Conservation (phyloP, 2,888 invertebrate genomes). For the Capitulum mitella region DNA sequence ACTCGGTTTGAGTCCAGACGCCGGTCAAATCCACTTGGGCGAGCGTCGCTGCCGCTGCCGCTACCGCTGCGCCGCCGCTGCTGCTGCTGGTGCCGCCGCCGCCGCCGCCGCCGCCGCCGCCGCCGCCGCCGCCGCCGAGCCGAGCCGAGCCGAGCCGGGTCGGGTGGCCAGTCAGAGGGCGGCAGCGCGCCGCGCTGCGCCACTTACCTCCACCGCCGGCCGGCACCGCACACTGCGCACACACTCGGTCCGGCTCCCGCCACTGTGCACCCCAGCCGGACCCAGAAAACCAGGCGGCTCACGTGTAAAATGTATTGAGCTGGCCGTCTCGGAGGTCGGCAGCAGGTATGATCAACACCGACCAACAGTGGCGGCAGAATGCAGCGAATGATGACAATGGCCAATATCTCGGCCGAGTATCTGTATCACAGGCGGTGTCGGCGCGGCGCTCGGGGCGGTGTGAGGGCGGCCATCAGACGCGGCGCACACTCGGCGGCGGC, state of each 20-base stretch:
- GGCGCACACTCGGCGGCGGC: neutral
- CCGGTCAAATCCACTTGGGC: neutral
- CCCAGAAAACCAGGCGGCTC: neutral
- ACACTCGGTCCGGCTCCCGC: neutral
- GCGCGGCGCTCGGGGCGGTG: neutral
- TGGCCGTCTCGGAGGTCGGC: neutral
- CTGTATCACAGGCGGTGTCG: constrained; percentile 14
- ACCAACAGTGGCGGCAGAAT: too few relatives aligned
- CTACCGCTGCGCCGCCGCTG: neutral
- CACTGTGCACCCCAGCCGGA: neutral
- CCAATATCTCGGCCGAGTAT: neutral
- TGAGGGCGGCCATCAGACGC: neutral
- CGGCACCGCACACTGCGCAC: neutral
- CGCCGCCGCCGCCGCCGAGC: neutral
- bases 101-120: neutral
- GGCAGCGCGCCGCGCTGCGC: too few relatives aligned
- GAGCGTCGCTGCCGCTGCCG: neutral
- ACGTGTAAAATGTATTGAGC: constrained; percentile 22
- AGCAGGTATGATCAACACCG: too few relatives aligned
- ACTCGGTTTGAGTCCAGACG: constrained; percentile 10
- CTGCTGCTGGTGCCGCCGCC: neutral
- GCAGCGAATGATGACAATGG: too few relatives aligned
- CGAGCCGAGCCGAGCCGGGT: neutral
- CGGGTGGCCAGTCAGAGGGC: neutral
- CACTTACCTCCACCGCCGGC: neutral